Percentiles rank a stretch among this genome's conserved stretches.
Conservation (phyloP, 2,113 vertebrate species). For the Salvelinus alpinus region DNA sequence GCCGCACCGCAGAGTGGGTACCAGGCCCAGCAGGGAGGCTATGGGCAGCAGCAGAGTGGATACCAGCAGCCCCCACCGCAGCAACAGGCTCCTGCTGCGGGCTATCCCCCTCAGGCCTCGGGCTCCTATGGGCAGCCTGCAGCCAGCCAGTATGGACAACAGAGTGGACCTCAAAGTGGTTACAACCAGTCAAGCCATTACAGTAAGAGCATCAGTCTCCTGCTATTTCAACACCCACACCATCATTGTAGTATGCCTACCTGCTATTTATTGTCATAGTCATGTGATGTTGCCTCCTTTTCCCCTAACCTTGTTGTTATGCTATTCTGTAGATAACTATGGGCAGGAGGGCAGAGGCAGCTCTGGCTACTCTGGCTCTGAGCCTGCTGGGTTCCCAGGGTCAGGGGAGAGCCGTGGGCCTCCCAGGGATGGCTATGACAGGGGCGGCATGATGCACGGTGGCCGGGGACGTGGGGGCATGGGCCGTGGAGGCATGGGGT, state of each 20-base stretch:
- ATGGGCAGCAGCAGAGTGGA: conserved; percentile 75
- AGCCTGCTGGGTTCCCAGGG: conserved; percentile 85
- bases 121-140: conserved; percentile 87
- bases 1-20: conserved; percentile 84
- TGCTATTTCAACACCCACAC: neutral
- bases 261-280: too few species aligned
- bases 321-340: conserved; percentile 65
- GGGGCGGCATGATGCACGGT: conserved; percentile 91
- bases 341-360: conserved; percentile 90
- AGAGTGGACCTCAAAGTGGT: conserved; percentile 79
- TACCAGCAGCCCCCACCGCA: conserved; percentile 72
- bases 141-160: conserved; percentile 87
- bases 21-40: conserved; percentile 80
- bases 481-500: conserved; percentile 97
- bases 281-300: neutral
- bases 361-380: conserved; percentile 82
- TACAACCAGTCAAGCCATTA: conserved; percentile 73
- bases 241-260: neutral
- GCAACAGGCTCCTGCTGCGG: conserved; percentile 68
- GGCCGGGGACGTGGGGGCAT: conserved; percentile 85
- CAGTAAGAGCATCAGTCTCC: conserved; percentile 54
- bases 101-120: conserved; percentile 84
- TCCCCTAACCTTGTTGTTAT: neutral
- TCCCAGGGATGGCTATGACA: conserved; percentile 89
- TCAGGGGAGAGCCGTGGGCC: conserved; percentile 85